Evolutionary conservation across 2,113 vertebrate species (phyloP).

Genomic region (Bos javanicus): DNA sequence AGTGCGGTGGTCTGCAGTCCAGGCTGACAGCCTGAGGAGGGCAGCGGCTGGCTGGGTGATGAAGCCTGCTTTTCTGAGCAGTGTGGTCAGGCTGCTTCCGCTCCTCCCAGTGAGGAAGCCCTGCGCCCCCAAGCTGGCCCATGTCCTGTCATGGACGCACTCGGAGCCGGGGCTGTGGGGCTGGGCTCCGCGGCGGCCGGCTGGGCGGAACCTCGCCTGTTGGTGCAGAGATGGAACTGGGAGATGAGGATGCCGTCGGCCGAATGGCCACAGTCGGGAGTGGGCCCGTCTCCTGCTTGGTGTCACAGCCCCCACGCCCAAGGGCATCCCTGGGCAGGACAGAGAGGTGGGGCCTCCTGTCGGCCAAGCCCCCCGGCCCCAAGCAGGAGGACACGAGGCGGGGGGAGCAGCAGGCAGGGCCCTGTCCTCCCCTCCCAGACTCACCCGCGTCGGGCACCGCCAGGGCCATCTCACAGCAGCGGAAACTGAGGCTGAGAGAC

Average conservation of each 20-base stretch:
- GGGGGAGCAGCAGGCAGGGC: accelerated
- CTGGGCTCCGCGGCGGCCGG: neutral
- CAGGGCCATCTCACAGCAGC: neutral
- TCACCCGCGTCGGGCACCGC: accelerated
- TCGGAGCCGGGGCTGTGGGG: accelerated
- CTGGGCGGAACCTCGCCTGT: accelerated
- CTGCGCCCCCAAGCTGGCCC: neutral
- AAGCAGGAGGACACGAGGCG: neutral
- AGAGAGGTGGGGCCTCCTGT: accelerated
- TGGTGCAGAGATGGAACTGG: accelerated
- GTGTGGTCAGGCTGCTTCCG: neutral
- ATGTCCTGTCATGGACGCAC: accelerated
- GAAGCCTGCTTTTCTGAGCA: no score
- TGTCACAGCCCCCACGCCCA: accelerated
- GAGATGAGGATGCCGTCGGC: neutral
- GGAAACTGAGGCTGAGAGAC: neutral
- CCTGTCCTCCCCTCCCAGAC: neutral
- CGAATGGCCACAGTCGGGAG: neutral
- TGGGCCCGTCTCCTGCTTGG: neutral
- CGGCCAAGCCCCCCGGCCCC: accelerated
- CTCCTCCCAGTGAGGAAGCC: neutral
- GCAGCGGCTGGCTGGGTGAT: accelerated
- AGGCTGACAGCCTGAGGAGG: neutral
- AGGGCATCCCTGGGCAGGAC: neutral
- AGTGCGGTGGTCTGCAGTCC: neutral